Percentiles rank a stretch among this genome's conserved stretches.
Conservation (phyloP, 2,797 vertebrate genomes). For the Amniataba percoides region DNA sequence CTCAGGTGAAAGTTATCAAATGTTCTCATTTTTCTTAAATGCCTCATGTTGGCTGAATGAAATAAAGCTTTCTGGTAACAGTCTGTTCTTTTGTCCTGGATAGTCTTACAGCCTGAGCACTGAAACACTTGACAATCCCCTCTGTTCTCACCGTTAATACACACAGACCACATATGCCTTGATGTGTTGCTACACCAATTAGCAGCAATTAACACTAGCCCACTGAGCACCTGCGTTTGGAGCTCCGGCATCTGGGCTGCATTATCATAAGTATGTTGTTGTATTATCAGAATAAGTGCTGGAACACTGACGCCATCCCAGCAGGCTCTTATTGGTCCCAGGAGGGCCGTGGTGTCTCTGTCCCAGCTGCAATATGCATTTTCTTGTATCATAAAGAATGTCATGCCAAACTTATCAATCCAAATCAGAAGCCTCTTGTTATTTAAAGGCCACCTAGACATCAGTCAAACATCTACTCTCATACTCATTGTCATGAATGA, state of each 20-base stretch:
- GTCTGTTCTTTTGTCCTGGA: constrained; percentile 33
- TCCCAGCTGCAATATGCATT: constrained; percentile 33
- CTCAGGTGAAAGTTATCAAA: neutral
- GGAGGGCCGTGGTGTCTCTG: constrained; percentile 16
- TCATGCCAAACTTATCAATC: constrained; percentile 29
- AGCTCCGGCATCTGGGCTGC: constrained; percentile 77
- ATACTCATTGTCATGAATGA: constrained; percentile 20
- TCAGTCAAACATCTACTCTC: constrained; percentile 34
- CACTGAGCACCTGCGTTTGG: constrained; percentile 82
- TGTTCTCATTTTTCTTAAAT: constrained; percentile 17
- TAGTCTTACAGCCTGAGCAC: constrained; percentile 33
- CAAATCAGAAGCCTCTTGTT: constrained; percentile 34
- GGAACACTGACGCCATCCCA: constrained; percentile 58
- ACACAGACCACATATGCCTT: constrained; percentile 67
- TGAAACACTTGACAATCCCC: constrained; percentile 64
- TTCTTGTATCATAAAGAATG: constrained; percentile 26
- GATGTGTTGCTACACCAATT: constrained; percentile 85
- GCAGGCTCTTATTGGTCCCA: constrained; percentile 37
- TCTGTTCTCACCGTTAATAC: constrained; percentile 55
- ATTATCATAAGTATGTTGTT: constrained; percentile 74
- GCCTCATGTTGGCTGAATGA: neutral
- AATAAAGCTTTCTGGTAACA: neutral
- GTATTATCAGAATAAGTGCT: constrained; percentile 67
- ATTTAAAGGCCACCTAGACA: constrained; percentile 34
- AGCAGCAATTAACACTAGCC: constrained; percentile 88